phyloP scores from a whole-genome alignment of 2,888 invertebrate species.

The Stictocephala bisonia region DNA sequence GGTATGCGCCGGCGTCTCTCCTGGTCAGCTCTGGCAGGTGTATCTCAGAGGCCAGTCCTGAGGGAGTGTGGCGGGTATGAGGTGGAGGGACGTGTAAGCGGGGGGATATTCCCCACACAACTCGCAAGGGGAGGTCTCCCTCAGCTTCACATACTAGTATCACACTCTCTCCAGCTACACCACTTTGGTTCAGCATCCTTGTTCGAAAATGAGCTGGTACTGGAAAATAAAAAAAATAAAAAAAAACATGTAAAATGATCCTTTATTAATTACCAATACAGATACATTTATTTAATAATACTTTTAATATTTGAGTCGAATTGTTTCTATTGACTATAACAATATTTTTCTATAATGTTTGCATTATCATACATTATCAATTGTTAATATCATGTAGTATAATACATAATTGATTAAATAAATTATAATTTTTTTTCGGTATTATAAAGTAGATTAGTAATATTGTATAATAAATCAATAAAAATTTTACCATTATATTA shows the following conservation, averaged over 20 bases:
- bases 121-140: conserved; percentile 58
- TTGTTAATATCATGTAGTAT: too few relatives aligned
- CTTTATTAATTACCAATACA: too few relatives aligned
- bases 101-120: conserved; percentile 57
- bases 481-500: too few relatives aligned
- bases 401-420: too few relatives aligned
- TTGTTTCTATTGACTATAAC: too few relatives aligned
- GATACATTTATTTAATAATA: not conserved
- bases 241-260: too few relatives aligned
- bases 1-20: conserved; percentile 63
- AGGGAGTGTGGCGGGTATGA: conserved; percentile 57
- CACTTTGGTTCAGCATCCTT: conserved; percentile 57
- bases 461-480: too few relatives aligned
- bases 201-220: conserved; percentile 63
- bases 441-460: too few relatives aligned
- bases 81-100: conserved; percentile 54
- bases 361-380: too few relatives aligned
- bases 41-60: conserved; percentile 63
- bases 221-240: conserved; percentile 62
- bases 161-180: conserved; percentile 57
- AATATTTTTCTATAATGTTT: too few relatives aligned
- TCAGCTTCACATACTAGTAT: conserved; percentile 58
- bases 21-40: conserved; percentile 59
- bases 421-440: too few relatives aligned
- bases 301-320: too few relatives aligned